Evolutionary conservation across 92 coral and sea anemone species (phyloP), one percentile per base, ranked within the genome.

Genomic region (Parazoanthus darwini): DNA sequence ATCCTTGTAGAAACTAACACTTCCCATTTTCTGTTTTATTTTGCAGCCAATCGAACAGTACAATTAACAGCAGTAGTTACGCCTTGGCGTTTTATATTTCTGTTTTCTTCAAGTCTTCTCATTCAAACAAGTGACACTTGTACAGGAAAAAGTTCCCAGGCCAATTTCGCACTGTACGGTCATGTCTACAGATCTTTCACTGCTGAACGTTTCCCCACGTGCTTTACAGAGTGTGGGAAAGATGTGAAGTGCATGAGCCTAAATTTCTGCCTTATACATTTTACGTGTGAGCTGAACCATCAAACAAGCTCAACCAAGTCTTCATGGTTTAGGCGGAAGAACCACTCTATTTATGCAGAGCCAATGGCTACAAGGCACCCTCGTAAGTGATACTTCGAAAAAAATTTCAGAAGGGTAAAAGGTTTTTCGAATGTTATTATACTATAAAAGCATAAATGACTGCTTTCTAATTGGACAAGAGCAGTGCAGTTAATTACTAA

Each of bases 221-320:
- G 82, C 8, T 26, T 23, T 26, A 39, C 50, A 25, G 82, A 46
- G 66, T 79, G 82, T 50, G 22, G 4, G 35, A 79, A 25, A n/a
- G 82, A 79, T 79, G 33, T 51, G 39, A 50, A 50, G 36, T 79
- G 82, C 36, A 79, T 79, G 82, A 79, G 82, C 59, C 0, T 79
- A 7, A 79, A 79, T 23, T 79, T 79, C 39, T 79, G 82, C 63
- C 82, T 48, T 25, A 29, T 79, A 7, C 82, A 79, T 25, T 51
- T 51, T 1, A 79, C 25, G 0, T 79, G 83, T 79, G 68, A 79
- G 58, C 38, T 79, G 44, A 79, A 29, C 65, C 68, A 79, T 79
- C 83, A 79, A 79, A 79, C 83, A 16, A 50, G 83, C 65, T 26
- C 36, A 4, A 79, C 83, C 70, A 79, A 79, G 23, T 70, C 70